These are phyloP conservation scores for Nymphalis urticae DNA, from an alignment of 2,888 invertebrate genomes.

Conservation along the genomic window DNA sequence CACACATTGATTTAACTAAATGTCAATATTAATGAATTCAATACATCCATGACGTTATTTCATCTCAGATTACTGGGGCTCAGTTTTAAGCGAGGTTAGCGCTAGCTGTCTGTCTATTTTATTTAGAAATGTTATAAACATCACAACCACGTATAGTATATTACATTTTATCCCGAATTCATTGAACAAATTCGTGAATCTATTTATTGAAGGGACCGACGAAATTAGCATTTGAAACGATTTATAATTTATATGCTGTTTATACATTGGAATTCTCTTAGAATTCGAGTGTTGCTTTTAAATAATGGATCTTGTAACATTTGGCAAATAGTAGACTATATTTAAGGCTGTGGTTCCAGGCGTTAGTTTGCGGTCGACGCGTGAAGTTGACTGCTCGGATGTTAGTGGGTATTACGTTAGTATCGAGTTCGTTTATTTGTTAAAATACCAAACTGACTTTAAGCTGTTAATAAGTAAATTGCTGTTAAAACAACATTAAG, in stretches of 20 bases:
- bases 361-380: constrained; percentile 34
- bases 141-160: not conserved
- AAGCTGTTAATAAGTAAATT: not conserved
- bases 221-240: constrained; percentile 63
- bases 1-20: no score
- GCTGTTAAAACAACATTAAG: no score
- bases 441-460: not conserved
- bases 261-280: constrained; percentile 50
- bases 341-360: constrained; percentile 33
- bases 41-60: no score
- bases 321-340: constrained; percentile 34
- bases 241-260: constrained; percentile 60
- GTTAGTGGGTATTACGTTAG: constrained; percentile 27
- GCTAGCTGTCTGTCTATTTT: no score
- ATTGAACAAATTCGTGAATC: constrained; percentile 45
- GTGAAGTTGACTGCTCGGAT: constrained; percentile 34
- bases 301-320: constrained; percentile 58
- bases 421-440: constrained; percentile 12
- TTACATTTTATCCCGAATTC: not conserved
- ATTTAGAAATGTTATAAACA: not conserved
- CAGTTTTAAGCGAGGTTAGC: no score
- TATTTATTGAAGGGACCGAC: constrained; percentile 61
- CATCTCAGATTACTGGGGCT: no score
- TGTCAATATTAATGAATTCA: no score
- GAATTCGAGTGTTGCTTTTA: constrained; percentile 60